Percentiles rank a stretch among this genome's conserved stretches.
Evolutionary conservation across 2,888 invertebrate genomes (phyloP).

Genomic region (Ennomos fuscantarius): DNA sequence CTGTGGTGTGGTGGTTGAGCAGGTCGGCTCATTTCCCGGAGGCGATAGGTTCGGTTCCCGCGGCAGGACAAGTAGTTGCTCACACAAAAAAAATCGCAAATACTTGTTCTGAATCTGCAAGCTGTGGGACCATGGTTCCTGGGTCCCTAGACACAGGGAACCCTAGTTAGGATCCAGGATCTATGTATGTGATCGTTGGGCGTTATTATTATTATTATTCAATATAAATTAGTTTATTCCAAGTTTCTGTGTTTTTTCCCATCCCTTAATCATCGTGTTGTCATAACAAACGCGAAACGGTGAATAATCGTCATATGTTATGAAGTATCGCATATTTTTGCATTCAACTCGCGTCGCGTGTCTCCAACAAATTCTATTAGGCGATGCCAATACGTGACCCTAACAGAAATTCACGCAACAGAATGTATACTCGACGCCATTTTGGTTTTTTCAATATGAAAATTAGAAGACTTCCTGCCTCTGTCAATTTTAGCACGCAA

Average conservation of each 20-base stretch:
- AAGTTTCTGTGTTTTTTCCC: not conserved
- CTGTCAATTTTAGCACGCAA: slow-evolving; percentile 52
- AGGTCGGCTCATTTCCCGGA: too few relatives aligned
- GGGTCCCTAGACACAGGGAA: too few relatives aligned
- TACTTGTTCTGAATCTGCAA: too few relatives aligned
- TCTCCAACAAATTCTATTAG: slow-evolving; percentile 81
- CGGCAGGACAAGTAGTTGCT: too few relatives aligned
- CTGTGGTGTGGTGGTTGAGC: too few relatives aligned
- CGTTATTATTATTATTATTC: too few relatives aligned
- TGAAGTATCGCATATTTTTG: slow-evolving; percentile 68
- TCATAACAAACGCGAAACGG: slow-evolving; percentile 46
- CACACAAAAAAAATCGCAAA: too few relatives aligned
- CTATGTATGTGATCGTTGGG: too few relatives aligned
- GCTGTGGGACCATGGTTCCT: too few relatives aligned
- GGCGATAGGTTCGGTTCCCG: too few relatives aligned
- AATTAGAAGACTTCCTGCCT: slow-evolving; percentile 57
- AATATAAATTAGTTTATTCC: too few relatives aligned
- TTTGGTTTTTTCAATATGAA: slow-evolving; percentile 64
- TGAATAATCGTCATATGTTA: slow-evolving; percentile 73
- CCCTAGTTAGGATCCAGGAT: too few relatives aligned
- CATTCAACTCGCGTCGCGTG: slow-evolving; percentile 69
- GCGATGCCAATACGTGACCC: slow-evolving; percentile 78
- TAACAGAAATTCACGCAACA: slow-evolving; percentile 63
- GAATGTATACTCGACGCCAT: slow-evolving; percentile 62
- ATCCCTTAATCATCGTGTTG: slow-evolving; percentile 15